Percentiles rank a stretch among this genome's conserved stretches.
Evolutionary conservation across 2,888 invertebrate species (phyloP).

Genomic region (Cheilosia variabilis): DNA sequence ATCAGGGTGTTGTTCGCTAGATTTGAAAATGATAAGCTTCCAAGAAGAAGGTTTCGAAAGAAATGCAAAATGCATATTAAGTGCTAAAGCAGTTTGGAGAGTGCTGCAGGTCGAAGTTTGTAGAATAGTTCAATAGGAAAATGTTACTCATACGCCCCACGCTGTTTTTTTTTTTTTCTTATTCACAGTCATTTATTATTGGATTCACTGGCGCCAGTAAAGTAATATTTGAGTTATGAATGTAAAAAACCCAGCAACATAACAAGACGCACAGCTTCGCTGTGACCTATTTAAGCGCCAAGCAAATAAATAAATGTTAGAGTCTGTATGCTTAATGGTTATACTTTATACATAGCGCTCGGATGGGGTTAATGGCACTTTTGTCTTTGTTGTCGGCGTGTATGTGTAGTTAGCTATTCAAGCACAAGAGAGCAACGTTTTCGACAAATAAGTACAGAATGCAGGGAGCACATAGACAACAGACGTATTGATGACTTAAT

Average conservation of each 20-base stretch:
- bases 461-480: too few species aligned
- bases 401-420: too few species aligned
- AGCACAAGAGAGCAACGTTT: too few species aligned
- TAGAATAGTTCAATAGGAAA: constrained; percentile 7
- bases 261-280: not conserved
- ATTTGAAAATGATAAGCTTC: constrained; percentile 38
- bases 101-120: not conserved
- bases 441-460: too few species aligned
- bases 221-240: not conserved
- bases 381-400: too few species aligned
- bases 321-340: not conserved
- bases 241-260: not conserved
- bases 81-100: constrained; percentile 5
- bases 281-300: too few species aligned
- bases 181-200: not conserved
- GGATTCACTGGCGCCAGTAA: constrained; percentile 2
- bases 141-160: constrained; percentile 49
- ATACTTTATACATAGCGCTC: too few species aligned
- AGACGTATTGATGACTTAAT: too few species aligned
- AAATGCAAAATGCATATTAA: constrained; percentile 40
- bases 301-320: not conserved
- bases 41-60: not conserved
- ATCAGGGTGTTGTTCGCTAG: constrained; percentile 13
- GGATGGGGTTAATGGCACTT: too few species aligned
- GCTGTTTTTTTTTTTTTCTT: not conserved